Evolutionary conservation across 1,140 invertebrate genomes (phyloP).

Genomic region (Trichonephila clavata): DNA sequence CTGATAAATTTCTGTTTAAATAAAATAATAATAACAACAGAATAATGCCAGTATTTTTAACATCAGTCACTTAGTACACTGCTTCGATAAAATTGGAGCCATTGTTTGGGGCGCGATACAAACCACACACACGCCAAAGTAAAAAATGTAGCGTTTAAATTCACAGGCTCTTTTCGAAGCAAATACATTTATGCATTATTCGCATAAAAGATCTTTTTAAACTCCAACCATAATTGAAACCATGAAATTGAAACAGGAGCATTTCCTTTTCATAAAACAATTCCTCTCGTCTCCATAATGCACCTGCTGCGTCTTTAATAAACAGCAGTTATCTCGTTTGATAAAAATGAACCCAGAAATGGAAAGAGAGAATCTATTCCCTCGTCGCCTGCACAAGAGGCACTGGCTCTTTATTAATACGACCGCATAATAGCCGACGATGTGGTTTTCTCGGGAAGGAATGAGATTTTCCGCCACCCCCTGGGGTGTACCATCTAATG

Average conservation of each 20-base stretch:
- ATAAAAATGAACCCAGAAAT: constrained; percentile 29
- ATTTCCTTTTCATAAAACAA: neutral
- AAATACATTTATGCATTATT: neutral
- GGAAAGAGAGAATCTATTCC: constrained; percentile 21
- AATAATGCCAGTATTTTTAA: too few relatives aligned
- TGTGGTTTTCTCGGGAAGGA: constrained; percentile 63
- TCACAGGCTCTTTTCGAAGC: too few relatives aligned
- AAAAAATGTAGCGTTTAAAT: too few relatives aligned
- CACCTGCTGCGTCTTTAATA: constrained; percentile 11
- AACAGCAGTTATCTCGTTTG: constrained; percentile 30
- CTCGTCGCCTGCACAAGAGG: neutral
- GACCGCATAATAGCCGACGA: constrained; percentile 71
- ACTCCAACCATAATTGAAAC: neutral
- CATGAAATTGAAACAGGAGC: neutral
- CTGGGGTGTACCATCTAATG: constrained; percentile 29
- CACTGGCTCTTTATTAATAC: constrained; percentile 53
- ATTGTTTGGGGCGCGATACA: too few relatives aligned
- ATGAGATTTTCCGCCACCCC: constrained; percentile 48
- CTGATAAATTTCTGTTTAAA: too few relatives aligned
- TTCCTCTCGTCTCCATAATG: neutral
- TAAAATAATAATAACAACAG: too few relatives aligned
- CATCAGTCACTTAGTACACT: too few relatives aligned
- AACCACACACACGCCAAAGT: too few relatives aligned
- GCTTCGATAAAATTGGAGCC: too few relatives aligned
- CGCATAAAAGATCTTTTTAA: neutral